phyloP scores from a whole-genome alignment of 2,113 vertebrate genomes.

The Alouatta palliata region DNA sequence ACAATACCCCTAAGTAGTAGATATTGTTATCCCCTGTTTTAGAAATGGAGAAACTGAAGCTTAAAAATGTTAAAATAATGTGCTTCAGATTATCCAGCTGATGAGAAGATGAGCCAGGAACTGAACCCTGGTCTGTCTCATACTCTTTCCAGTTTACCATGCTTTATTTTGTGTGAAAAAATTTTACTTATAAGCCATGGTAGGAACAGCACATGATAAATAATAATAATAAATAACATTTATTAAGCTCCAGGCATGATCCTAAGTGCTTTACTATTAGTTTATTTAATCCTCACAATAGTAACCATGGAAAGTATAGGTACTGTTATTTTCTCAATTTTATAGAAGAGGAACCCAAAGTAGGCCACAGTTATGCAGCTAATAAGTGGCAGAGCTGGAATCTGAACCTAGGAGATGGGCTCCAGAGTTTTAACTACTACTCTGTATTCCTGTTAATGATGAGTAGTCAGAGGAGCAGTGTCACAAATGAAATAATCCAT shows the following conservation, averaged over 20 bases:
- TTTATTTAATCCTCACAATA: not conserved
- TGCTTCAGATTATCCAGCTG: not conserved
- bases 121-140: not conserved
- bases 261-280: slow-evolving; percentile 1
- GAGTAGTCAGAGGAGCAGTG: not conserved
- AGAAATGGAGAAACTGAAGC: not conserved
- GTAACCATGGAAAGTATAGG: not conserved
- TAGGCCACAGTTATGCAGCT: not conserved
- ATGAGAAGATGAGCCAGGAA: not conserved
- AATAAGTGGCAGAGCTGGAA: not conserved
- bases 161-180: slow-evolving; percentile 15
- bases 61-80: not conserved
- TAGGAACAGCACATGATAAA: not conserved
- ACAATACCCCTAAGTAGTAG: not conserved
- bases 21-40: not conserved
- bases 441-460: not conserved
- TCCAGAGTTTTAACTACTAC: not conserved
- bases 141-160: not conserved
- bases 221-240: not conserved
- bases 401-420: not conserved
- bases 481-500: not conserved
- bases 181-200: not conserved
- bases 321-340: not conserved
- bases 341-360: not conserved
- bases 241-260: not conserved